These are phyloP conservation scores for Buceros bicornis DNA, from an alignment of 2,797 vertebrate species.

Conservation along the genomic window DNA sequence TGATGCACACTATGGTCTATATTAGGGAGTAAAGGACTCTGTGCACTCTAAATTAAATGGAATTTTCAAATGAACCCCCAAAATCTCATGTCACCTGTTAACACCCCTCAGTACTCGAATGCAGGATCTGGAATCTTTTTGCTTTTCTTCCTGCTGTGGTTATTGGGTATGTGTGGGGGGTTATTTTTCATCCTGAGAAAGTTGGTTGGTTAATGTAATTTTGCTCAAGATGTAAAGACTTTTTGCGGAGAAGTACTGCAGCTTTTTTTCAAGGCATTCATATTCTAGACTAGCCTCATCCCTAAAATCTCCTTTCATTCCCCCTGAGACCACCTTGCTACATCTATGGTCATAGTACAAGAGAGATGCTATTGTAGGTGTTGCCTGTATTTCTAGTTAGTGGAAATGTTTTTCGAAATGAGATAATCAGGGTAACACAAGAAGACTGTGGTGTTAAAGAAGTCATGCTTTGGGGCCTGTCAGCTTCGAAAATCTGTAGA, in stretches of 20 bases:
- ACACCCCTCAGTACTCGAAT: fast-evolving
- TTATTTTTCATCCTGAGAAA: not conserved
- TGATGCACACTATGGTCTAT: not conserved
- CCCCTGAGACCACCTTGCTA: not conserved
- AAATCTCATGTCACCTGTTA: not conserved
- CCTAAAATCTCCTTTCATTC: not conserved
- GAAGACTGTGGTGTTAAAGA: not conserved
- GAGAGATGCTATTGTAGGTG: not conserved
- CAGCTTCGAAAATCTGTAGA: not conserved
- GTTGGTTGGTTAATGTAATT: not conserved
- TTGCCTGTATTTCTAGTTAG: not conserved
- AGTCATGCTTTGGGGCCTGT: not conserved
- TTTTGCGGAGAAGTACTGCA: not conserved
- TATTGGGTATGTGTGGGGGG: not conserved
- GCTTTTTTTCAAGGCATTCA: not conserved
- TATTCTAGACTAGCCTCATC: not conserved
- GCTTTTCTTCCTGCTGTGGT: not conserved
- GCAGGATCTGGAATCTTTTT: not conserved
- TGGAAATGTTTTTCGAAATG: not conserved
- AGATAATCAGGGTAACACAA: not conserved
- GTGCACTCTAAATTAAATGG: not conserved
- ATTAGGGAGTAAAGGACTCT: not conserved
- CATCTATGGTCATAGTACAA: not conserved
- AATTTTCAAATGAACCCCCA: not conserved
- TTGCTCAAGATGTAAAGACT: not conserved